A percentile compares a stretch with the other conserved stretches of the same genome.
Evolutionary conservation across 2,888 invertebrate species (phyloP).

Genomic region (Alitta virens): DNA sequence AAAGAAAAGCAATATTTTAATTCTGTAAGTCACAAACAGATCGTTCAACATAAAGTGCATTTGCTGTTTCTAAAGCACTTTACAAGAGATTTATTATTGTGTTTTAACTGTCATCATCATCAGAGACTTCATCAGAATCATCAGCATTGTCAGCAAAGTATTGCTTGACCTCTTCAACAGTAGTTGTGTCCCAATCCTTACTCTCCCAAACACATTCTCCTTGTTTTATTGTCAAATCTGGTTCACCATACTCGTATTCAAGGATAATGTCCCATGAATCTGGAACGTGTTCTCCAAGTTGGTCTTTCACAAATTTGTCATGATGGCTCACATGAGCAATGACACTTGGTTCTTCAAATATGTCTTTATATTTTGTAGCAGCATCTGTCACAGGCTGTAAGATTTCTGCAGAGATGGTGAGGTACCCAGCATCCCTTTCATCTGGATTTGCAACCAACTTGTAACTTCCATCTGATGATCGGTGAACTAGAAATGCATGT

Average conservation of each 20-base stretch:
- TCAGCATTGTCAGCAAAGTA: too few species aligned
- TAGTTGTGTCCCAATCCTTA: not conserved
- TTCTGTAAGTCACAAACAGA: too few species aligned
- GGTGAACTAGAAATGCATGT: not conserved
- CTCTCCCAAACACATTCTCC: not conserved
- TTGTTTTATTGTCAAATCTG: not conserved
- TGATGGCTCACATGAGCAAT: not conserved
- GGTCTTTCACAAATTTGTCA: not conserved
- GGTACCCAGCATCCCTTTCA: not conserved
- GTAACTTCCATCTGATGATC: not conserved
- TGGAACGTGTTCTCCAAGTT: not conserved
- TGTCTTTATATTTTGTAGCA: not conserved
- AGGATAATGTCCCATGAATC: not conserved
- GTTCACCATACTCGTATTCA: not conserved
- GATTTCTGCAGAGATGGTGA: not conserved
- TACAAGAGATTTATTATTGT: too few species aligned
- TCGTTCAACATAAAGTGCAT: too few species aligned
- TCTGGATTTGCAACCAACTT: not conserved
- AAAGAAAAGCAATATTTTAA: too few species aligned
- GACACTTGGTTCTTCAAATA: not conserved
- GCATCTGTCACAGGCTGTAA: not conserved
- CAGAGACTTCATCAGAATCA: too few species aligned
- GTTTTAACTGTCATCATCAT: too few species aligned
- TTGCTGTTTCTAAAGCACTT: too few species aligned
- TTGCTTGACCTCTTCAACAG: not conserved